These are phyloP conservation scores for Podabrus alpinus DNA, from an alignment of 2,888 invertebrate species.

Conservation along the genomic window DNA sequence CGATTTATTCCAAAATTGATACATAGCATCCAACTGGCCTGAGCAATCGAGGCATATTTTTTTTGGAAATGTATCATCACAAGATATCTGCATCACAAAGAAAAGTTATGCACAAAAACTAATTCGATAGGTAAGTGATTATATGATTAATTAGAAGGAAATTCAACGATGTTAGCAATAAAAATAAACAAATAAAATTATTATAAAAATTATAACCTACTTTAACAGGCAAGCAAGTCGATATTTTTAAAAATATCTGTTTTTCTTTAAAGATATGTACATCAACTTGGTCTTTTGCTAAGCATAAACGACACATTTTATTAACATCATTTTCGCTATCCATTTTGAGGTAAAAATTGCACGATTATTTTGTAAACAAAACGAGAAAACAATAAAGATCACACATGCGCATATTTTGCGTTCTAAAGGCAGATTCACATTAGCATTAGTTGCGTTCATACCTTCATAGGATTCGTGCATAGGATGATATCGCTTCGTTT, in stretches of 20 bases:
- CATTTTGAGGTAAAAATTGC: constrained; percentile 45
- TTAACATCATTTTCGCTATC: constrained; percentile 51
- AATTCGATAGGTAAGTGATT: constrained; percentile 44
- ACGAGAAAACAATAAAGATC: not conserved
- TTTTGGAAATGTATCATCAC: constrained; percentile 70
- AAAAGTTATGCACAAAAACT: constrained; percentile 13
- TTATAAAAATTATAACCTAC: constrained; percentile 57
- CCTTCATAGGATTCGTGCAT: too few species aligned
- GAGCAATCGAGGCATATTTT: constrained; percentile 73
- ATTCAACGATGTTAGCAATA: not conserved
- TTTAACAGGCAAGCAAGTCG: constrained; percentile 75
- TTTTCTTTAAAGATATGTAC: constrained; percentile 72
- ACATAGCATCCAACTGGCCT: constrained; percentile 71
- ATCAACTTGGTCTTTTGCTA: constrained; percentile 61
- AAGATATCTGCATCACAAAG: constrained; percentile 60
- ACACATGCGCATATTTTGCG: too few species aligned
- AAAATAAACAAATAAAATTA: constrained; percentile 9
- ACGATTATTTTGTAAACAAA: not conserved
- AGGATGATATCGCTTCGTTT: too few species aligned
- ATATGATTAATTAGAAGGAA: constrained; percentile 7
- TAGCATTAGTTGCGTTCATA: too few species aligned
- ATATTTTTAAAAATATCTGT: constrained; percentile 69
- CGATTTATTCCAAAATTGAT: constrained; percentile 73
- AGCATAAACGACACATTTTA: constrained; percentile 55
- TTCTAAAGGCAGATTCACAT: too few species aligned